These are phyloP conservation scores for Gasterosteus nipponicus DNA, from an alignment of 2,113 vertebrate genomes.

Conservation along the genomic window DNA sequence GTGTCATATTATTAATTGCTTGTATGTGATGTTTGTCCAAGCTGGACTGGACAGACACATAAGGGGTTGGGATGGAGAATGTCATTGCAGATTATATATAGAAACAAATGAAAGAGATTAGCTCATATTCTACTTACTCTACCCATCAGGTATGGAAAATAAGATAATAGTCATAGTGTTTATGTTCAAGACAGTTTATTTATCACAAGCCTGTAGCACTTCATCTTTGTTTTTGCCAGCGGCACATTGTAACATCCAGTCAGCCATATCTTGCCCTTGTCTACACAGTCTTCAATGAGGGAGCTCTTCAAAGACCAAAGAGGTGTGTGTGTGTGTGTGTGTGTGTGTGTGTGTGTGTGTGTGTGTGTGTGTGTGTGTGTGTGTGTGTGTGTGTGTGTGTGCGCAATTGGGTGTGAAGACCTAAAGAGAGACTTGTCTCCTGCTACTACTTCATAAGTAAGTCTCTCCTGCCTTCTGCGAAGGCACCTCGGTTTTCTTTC, in stretches of 20 bases:
- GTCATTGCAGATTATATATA: constrained; percentile 62
- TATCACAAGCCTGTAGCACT: constrained; percentile 75
- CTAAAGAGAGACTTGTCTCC: constrained; percentile 79
- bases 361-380: constrained; percentile 45
- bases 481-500: constrained; percentile 84
- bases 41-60: constrained; percentile 79
- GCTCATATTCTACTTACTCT: constrained; percentile 57
- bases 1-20: constrained; percentile 44
- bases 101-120: constrained; percentile 56
- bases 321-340: constrained; percentile 53
- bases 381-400: constrained; percentile 36
- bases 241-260: constrained; percentile 69
- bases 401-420: constrained; percentile 50
- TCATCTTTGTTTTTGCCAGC: constrained; percentile 63
- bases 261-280: constrained; percentile 72
- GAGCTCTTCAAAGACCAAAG: constrained; percentile 72
- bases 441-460: constrained; percentile 97
- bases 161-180: constrained; percentile 58
- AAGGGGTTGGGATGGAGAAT: constrained; percentile 43
- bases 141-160: constrained; percentile 79
- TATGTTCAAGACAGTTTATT: constrained; percentile 70
- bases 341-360: constrained; percentile 36
- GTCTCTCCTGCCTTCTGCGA: constrained; percentile 92
- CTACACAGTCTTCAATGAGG: constrained; percentile 59
- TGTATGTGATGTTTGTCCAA: constrained; percentile 76